Base-by-base conservation (phyloP, 2,797 vertebrate species). In the Pseudomugil gertrudae region DNA sequence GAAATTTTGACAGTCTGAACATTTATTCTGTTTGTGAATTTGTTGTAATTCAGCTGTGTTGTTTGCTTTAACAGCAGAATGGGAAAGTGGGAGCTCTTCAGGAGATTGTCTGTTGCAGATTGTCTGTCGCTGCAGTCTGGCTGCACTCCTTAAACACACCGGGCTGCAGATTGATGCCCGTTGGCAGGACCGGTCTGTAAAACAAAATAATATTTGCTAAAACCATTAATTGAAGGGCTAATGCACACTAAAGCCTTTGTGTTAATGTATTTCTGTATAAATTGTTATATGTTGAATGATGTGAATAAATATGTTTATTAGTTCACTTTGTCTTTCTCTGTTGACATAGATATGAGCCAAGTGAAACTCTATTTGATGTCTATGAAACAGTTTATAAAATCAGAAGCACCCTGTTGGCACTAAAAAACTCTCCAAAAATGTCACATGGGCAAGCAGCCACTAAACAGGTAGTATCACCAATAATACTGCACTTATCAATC, bases 301-400 rank as follows among this genome's bases (percentile, higher is more conserved):
- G 11, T 59, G 24, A 50, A 17, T 29, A 0, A 45, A 19, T 40
- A 55, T 13, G 3, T 21, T 6, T 33, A 57, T 4, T 52, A 21
- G 24, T 69, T 19, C 35, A 21, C 29, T 81, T 8, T 35, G 32
- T 76, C 33, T 33, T 27, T 72, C 43, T 80, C 32, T 76, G 2
- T 45, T 69, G 63, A 62, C 56, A 70, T 87, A 95, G 94, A 80
- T 91, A 89, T 36, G 93, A 95, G 62, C 92, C 94, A n/a, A 92
- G 87, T 69, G 93, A 94, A 74, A 89, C 85, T 85, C 90, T 95
- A 59, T 75, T 90, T 14, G 90, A 94, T 54, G 89, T 95, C 72
- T 95, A 93, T 80, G 93, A 94, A 84, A 89, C 85, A 3, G 92
- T 95, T 75, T 92, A 91, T 84, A 94, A 94, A 87, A 91, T 95